These are phyloP conservation scores for Junonia oenone DNA, from an alignment of 2,888 invertebrate genomes.

Conservation along the genomic window DNA sequence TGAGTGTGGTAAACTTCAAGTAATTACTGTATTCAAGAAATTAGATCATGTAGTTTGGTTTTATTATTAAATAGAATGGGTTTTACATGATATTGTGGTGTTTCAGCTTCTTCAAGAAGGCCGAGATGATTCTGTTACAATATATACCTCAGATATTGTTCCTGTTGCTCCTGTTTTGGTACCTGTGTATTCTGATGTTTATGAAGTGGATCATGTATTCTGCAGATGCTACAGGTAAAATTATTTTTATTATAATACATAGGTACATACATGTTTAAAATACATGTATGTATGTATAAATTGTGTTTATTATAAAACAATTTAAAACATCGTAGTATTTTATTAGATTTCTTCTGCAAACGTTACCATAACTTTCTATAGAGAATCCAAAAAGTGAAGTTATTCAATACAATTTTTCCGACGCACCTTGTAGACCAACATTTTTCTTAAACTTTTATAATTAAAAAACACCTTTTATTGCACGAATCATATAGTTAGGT, in stretches of 20 bases:
- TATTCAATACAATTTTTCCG: too few species aligned
- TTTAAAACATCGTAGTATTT: too few species aligned
- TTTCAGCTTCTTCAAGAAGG: slow-evolving; percentile 71
- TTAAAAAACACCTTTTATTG: too few species aligned
- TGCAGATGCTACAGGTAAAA: slow-evolving; percentile 55
- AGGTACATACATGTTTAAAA: too few species aligned
- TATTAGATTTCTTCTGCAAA: too few species aligned
- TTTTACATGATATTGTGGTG: slow-evolving; percentile 2
- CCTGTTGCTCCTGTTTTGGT: slow-evolving; percentile 83
- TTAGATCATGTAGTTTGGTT: not conserved
- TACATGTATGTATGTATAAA: too few species aligned
- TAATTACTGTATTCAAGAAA: slow-evolving; percentile 76
- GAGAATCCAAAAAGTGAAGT: too few species aligned
- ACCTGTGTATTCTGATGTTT: slow-evolving; percentile 82
- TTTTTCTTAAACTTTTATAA: too few species aligned
- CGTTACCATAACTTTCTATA: too few species aligned
- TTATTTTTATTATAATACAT: not conserved
- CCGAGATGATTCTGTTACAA: slow-evolving; percentile 77
- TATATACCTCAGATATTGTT: slow-evolving; percentile 86
- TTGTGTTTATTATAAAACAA: too few species aligned
- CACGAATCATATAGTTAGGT: too few species aligned
- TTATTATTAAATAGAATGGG: not conserved
- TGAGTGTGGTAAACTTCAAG: slow-evolving; percentile 82
- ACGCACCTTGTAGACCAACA: too few species aligned
- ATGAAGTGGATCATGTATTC: slow-evolving; percentile 84